phyloP scores from a whole-genome alignment of 2,888 invertebrate genomes.

The Dryadula phaetusa region DNA sequence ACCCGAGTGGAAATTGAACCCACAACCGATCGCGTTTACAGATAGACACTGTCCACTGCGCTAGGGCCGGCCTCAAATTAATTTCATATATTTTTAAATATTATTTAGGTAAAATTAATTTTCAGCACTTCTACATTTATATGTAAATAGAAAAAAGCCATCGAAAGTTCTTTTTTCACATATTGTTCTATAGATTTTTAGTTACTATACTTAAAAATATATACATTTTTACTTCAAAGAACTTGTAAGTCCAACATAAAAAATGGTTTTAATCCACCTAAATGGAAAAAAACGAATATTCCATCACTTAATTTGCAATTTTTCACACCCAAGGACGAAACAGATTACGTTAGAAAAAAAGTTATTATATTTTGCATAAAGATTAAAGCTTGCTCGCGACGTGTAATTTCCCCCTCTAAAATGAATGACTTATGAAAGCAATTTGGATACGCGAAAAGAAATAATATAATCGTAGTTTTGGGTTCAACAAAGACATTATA shows the following conservation, averaged over 20 bases:
- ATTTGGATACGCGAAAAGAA: conserved; percentile 26
- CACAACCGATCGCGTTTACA: too few species aligned
- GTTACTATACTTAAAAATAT: too few species aligned
- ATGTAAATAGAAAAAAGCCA: too few species aligned
- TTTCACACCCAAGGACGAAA: conserved; percentile 12
- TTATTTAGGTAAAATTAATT: too few species aligned
- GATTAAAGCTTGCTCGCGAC: conserved; percentile 24
- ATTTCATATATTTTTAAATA: too few species aligned
- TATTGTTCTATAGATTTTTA: too few species aligned
- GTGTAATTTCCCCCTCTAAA: conserved; percentile 11
- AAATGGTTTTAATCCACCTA: neutral
- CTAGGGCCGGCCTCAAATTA: too few species aligned
- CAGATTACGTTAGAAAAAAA: conserved; percentile 20
- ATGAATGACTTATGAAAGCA: conserved; percentile 29
- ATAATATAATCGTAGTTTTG: neutral
- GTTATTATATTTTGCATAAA: conserved; percentile 11
- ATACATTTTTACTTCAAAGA: neutral
- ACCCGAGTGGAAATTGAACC: too few species aligned
- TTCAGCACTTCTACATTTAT: too few species aligned
- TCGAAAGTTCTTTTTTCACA: too few species aligned
- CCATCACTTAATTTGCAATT: neutral
- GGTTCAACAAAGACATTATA: neutral
- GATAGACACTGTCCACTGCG: too few species aligned
- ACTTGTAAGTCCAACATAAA: neutral
- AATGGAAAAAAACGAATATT: conserved; percentile 6